Conservation (phyloP, 2,797 vertebrate genomes). For the Betta splendens region DNA sequence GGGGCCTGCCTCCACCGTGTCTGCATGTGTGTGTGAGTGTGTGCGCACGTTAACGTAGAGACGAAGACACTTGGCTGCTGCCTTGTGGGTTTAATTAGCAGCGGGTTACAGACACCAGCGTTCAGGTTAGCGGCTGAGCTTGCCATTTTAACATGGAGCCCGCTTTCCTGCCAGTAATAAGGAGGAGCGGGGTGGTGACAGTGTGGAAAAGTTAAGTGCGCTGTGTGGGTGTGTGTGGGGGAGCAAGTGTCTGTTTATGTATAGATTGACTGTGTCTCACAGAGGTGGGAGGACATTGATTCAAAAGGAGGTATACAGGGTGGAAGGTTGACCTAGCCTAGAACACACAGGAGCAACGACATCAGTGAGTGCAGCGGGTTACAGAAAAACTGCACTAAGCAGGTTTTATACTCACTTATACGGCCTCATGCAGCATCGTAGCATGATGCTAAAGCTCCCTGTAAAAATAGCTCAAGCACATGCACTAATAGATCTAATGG, state of each 20-base stretch:
- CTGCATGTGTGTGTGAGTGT: slow-evolving; percentile 21
- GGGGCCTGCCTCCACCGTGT: slow-evolving; percentile 48
- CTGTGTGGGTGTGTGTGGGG: slow-evolving; percentile 35
- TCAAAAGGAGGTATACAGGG: slow-evolving; percentile 20
- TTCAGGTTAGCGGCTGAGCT: slow-evolving; percentile 72
- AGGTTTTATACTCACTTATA: neutral
- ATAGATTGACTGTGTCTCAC: slow-evolving; percentile 9
- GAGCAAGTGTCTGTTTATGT: slow-evolving; percentile 33
- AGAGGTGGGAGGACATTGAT: slow-evolving; percentile 34
- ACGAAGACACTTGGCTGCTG: slow-evolving; percentile 67
- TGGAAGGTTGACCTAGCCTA: slow-evolving; percentile 20
- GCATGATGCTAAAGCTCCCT: slow-evolving; percentile 4
- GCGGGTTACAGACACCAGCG: slow-evolving; percentile 63
- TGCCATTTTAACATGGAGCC: slow-evolving; percentile 69
- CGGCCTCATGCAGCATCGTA: neutral
- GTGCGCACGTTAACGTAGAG: slow-evolving; percentile 50
- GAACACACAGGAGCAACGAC: slow-evolving; percentile 1
- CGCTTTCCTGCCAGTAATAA: slow-evolving; percentile 70
- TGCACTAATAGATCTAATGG: slow-evolving; percentile 39
- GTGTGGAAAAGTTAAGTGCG: slow-evolving; percentile 60
- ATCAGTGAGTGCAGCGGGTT: neutral
- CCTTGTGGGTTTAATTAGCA: slow-evolving; percentile 82
- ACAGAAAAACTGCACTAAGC: neutral
- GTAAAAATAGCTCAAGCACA: slow-evolving; percentile 40
- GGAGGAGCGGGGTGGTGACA: slow-evolving; percentile 54